A percentile compares a stretch with the other conserved stretches of the same genome.
Evolutionary conservation across 2,113 vertebrate species (phyloP).

Genomic region (Microcebus murinus): DNA sequence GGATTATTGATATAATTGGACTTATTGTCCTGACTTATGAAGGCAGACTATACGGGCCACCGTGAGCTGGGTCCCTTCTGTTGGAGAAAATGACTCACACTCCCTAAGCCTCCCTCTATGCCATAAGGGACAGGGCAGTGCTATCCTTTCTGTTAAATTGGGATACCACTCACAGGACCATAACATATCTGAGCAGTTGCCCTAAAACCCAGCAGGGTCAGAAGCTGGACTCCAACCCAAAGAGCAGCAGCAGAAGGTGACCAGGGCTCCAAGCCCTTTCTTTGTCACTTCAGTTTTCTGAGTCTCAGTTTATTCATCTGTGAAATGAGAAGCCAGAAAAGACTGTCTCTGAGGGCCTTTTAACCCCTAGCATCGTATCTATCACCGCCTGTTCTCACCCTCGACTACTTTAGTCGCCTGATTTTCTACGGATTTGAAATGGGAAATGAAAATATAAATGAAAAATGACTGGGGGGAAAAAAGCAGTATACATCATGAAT

Average conservation of each 20-base stretch:
- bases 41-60: no score
- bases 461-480: neutral
- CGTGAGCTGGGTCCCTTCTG: neutral
- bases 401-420: neutral
- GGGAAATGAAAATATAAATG: slow-evolving; percentile 41
- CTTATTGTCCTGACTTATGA: neutral
- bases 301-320: neutral
- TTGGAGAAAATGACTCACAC: neutral
- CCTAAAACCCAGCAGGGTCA: neutral
- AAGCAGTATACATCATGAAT: neutral
- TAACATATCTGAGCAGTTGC: neutral
- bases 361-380: neutral
- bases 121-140: neutral
- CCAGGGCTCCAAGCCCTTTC: neutral
- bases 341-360: neutral
- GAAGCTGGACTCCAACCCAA: neutral
- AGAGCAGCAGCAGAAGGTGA: rapidly evolving
- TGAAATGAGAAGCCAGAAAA: neutral
- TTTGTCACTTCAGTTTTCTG: neutral
- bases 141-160: neutral
- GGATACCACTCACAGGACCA: neutral
- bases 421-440: slow-evolving; percentile 7
- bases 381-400: neutral
- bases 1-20: neutral
- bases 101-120: neutral